These are phyloP conservation scores for Rhinogobius similis DNA, from an alignment of 2,113 vertebrate genomes.

Conservation along the genomic window DNA sequence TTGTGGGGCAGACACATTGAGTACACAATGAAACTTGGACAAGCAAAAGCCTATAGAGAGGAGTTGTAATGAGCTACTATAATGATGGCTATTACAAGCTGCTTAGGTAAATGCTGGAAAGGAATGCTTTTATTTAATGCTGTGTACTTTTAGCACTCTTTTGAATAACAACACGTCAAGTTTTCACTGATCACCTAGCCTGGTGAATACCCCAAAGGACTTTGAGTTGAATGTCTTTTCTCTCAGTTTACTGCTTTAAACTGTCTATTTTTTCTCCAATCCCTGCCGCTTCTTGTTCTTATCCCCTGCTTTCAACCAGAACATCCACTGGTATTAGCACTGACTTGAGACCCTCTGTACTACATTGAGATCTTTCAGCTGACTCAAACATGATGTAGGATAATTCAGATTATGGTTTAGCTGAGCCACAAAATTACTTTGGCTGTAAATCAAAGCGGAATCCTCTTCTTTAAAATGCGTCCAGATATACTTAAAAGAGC, in stretches of 20 bases:
- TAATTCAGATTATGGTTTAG: conserved; percentile 27
- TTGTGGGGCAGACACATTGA: conserved; percentile 36
- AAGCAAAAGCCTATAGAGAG: conserved; percentile 23
- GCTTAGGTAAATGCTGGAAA: conserved; percentile 37
- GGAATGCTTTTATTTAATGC: conserved; percentile 40
- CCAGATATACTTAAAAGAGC: conserved; percentile 18
- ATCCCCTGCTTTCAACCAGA: conserved; percentile 9
- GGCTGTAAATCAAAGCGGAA: conserved; percentile 35
- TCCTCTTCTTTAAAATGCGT: conserved; percentile 19
- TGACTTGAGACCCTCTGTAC: not conserved
- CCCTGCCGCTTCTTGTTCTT: conserved; percentile 14
- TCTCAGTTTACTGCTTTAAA: not conserved
- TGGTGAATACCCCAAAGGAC: conserved; percentile 14
- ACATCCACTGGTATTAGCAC: not conserved
- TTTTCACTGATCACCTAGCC: not conserved
- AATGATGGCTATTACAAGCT: conserved; percentile 37
- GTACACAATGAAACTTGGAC: conserved; percentile 35
- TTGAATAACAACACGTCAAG: not conserved
- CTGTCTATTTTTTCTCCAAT: conserved; percentile 3
- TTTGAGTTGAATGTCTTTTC: conserved; percentile 13
- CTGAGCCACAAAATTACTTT: conserved; percentile 10
- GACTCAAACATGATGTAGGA: conserved; percentile 26
- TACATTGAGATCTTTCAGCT: conserved; percentile 17
- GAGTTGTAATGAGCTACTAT: conserved; percentile 25
- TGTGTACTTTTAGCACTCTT: not conserved